These are phyloP conservation scores for Tubulanus polymorphus DNA, from an alignment of 2,888 invertebrate species.

Conservation along the genomic window DNA sequence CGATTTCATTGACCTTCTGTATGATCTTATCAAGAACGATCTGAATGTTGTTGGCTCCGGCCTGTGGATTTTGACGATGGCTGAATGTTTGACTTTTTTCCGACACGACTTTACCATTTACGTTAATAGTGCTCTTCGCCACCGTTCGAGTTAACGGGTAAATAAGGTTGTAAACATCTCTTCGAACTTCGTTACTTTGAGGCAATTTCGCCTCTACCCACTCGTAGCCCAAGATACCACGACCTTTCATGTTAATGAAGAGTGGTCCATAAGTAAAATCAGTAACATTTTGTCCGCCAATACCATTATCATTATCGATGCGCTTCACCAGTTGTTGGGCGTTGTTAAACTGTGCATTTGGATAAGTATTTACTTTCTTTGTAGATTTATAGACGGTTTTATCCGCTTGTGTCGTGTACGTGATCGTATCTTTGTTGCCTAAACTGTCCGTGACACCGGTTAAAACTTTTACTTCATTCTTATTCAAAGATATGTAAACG, in stretches of 20 bases:
- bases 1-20: no score
- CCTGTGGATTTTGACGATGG: no score
- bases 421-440: not conserved
- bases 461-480: not conserved
- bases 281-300: constrained; percentile 12
- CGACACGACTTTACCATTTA: no score
- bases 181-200: no score
- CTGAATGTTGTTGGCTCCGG: no score
- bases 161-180: no score
- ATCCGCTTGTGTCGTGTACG: not conserved
- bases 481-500: constrained; percentile 10
- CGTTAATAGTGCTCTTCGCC: no score
- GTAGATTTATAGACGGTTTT: not conserved
- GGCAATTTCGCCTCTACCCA: not conserved
- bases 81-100: no score
- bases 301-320: constrained; percentile 6
- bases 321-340: constrained; percentile 4
- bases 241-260: not conserved
- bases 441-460: not conserved
- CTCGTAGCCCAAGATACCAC: not conserved
- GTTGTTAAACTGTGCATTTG: constrained; percentile 5
- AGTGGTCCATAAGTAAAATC: constrained; percentile 8
- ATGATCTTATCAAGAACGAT: no score
- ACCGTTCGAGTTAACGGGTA: no score
- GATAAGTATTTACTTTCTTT: not conserved